Base-by-base conservation (phyloP, 2,888 invertebrate genomes). In the Lasius fuliginosus region DNA sequence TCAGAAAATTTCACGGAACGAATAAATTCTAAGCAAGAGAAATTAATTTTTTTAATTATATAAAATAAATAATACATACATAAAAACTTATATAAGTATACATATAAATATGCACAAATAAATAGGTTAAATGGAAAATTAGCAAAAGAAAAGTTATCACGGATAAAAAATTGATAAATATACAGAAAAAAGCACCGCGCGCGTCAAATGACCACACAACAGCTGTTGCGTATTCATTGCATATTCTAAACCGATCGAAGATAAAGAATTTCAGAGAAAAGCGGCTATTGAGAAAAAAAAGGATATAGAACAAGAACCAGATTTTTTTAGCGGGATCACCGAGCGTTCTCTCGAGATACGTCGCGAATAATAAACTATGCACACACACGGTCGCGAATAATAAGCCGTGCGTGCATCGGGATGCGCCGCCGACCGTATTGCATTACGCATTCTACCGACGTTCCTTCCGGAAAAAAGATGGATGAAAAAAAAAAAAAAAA, bases 381-480 rank as follows among this genome's bases (percentile, higher is more conserved):
- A 86, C 84, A 67, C 82, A 30, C 82, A 30, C 33, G 58, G 58
- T 33, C 42, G 30, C 71, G 73, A 81, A 81, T 81, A 81, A 71
- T 71, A 71, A 79, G 33, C 67, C 23, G 56, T 56, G 77, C 46
- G 60, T 56, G 75, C 60, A 75, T 79, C 75, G 67, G 67, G 84
- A 79, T 83, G 85, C 85, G 69, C 58, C 23, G 85, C 64, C 36
- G 73, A 23, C 18, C 71, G 65, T 77, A 83, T 67, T 42, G 40
- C 76, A 88, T 90, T 90, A 85, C 65, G 85, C 81, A 90, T 89
- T 89, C 90, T 81, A 15, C 15, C 64, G 68, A 73, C 86, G 89
- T 86, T 87, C 42, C 84, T 88, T 89, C 88, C 88, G 86, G 87
- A 85, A 87, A 23, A 87, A 88, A 87, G 56, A 73, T 77, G 76